Conservation (phyloP, 2,113 vertebrate genomes). For the Chionodraco myersi region DNA sequence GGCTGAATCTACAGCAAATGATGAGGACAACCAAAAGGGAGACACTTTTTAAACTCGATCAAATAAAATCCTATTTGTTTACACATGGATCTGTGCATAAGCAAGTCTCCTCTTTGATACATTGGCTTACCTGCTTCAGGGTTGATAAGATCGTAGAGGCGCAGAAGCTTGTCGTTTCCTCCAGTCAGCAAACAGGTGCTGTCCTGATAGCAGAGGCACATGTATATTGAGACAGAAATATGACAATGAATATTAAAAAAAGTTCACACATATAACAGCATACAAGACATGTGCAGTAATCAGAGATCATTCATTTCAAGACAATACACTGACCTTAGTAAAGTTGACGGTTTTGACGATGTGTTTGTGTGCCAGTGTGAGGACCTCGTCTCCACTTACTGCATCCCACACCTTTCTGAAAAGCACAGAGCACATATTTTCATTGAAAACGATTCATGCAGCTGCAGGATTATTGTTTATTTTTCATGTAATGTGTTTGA, state of each 20-base stretch:
- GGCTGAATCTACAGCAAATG: background rate
- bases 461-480: too few relatives aligned
- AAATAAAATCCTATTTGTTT: background rate
- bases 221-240: background rate
- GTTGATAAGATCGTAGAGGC: constrained; percentile 94
- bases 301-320: background rate
- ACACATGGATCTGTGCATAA: background rate
- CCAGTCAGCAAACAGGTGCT: constrained; percentile 93
- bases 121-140: constrained; percentile 90
- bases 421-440: constrained; percentile 9
- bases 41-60: background rate
- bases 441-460: background rate
- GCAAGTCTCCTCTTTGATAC: background rate
- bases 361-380: constrained; percentile 97
- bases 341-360: constrained; percentile 98
- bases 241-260: background rate
- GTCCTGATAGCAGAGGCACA: too few relatives aligned
- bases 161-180: constrained; percentile 96
- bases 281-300: background rate
- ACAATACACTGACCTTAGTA: constrained; percentile 87
- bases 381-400: constrained; percentile 94
- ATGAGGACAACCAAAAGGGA: background rate
- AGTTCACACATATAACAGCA: background rate
- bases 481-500: background rate
- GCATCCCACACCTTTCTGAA: constrained; percentile 99